These are phyloP conservation scores for Drosophila hawaiiensis DNA, from an alignment of 2,888 invertebrate species.

Conservation along the genomic window DNA sequence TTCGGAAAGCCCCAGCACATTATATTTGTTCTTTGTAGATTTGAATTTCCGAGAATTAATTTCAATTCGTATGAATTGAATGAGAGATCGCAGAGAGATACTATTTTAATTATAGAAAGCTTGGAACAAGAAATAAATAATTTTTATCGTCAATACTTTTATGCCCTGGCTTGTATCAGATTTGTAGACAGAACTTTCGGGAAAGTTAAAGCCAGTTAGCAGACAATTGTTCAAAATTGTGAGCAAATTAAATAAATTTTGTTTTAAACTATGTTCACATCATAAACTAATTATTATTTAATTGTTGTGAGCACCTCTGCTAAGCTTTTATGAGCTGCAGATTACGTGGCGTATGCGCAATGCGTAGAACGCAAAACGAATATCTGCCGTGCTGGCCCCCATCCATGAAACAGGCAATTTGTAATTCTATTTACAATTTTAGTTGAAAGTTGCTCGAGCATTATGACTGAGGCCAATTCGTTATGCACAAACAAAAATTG, in stretches of 20 bases:
- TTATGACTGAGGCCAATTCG: conserved; percentile 1
- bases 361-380: neutral
- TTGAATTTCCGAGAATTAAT: conserved; percentile 4
- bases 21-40: conserved; percentile 16
- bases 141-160: neutral
- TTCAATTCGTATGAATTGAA: conserved; percentile 16
- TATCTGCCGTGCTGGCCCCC: neutral
- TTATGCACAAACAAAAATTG: conserved; percentile 14
- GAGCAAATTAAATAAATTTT: neutral
- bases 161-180: neutral
- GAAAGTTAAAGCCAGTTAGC: neutral
- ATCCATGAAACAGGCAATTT: conserved; percentile 2
- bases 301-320: neutral
- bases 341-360: conserved; percentile 32
- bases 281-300: neutral
- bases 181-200: neutral
- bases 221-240: neutral
- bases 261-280: neutral
- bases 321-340: conserved; percentile 4
- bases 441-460: neutral
- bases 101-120: conserved; percentile 42
- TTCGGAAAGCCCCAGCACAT: neutral
- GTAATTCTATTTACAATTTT: conserved; percentile 15
- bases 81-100: conserved; percentile 30
- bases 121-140: neutral